phyloP scores from a whole-genome alignment of 1,140 invertebrate genomes.

The Brachionus angularis region DNA sequence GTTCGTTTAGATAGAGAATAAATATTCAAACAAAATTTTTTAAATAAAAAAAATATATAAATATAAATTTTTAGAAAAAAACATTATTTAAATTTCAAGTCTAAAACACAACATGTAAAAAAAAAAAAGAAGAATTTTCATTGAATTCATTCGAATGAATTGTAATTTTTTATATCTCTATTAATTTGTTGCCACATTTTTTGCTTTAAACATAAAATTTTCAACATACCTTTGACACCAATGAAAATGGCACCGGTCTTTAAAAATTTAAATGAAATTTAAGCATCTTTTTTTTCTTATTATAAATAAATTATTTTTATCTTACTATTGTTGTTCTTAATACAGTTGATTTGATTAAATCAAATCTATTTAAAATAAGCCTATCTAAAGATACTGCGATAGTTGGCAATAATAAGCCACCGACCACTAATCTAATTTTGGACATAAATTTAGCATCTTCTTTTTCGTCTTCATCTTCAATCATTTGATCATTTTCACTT shows the following conservation, averaged over 20 bases:
- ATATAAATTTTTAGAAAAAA: not conserved
- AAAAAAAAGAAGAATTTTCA: not conserved
- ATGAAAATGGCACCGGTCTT: slow-evolving; percentile 34
- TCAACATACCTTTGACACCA: slow-evolving; percentile 10
- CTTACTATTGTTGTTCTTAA: slow-evolving; percentile 27
- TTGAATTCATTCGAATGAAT: not conserved
- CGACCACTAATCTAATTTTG: slow-evolving; percentile 81
- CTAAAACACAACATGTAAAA: slow-evolving; percentile 2
- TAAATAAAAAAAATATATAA: not conserved
- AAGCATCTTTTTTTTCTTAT: not conserved
- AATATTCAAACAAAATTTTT: not conserved
- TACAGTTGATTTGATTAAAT: not conserved
- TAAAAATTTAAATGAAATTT: not conserved
- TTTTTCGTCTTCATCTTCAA: slow-evolving; percentile 39
- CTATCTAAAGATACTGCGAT: slow-evolving; percentile 77
- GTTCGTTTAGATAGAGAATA: slow-evolving; percentile 31
- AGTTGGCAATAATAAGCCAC: slow-evolving; percentile 84
- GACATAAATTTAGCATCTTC: slow-evolving; percentile 61
- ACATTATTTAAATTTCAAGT: not conserved
- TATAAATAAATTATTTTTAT: not conserved
- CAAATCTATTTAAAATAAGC: slow-evolving; percentile 20
- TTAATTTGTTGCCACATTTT: slow-evolving; percentile 27
- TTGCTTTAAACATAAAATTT: slow-evolving; percentile 8
- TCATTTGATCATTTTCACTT: slow-evolving; percentile 8
- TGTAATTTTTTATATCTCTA: slow-evolving; percentile 24